Base-by-base conservation (phyloP, 92 coral and sea anemone species). In the Actinostola sp. region DNA sequence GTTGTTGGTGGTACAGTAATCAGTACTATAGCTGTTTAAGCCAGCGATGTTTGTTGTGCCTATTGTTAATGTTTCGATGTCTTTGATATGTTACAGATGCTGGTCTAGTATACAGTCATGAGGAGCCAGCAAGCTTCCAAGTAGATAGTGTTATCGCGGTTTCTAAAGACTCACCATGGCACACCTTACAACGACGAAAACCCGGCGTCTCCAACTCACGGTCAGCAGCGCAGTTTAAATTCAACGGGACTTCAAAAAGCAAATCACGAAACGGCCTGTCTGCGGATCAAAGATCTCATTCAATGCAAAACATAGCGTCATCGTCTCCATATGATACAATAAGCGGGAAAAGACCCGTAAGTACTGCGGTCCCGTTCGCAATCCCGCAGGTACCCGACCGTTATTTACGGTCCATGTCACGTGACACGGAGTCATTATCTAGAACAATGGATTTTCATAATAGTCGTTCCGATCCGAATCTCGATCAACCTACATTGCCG, bases 111-210 rank as follows among this genome's bases (percentile, higher is more conserved):
- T 76, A 86, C 54, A 86, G 85, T 58, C 82, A 66, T 49, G 99
- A 95, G 59, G 92, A 85, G 36, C 92, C 96, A 25, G 69, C 83
- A 23, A 85, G 56, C 54, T 81, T 81, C 74, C 78, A 75, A 32
- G 92, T 92, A 31, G 99, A 95, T 81, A 89, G 99, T 67, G 90
- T 95, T 6, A 95, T 95, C 30, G 61, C 99, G 26, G 91, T 95
- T 13, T 87, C 97, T 43, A 92, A 89, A 67, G 99, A 95, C 54
- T 89, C 88, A 53, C 88, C 89, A 69, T 89, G 90, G 80, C 77
- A 80, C 73, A 88, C 90, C 34, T 84, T 92, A 20, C 92, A 88
- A 79, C 76, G 89, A 57, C 82, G 73, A 27, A 91, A 82, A 67
- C 86, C 86, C 25, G 66, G 84, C 16, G 39, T 78, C 36, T 77